Evolutionary conservation across 1,140 invertebrate species (phyloP).

Genomic region (Brevipalpus yothersi): DNA sequence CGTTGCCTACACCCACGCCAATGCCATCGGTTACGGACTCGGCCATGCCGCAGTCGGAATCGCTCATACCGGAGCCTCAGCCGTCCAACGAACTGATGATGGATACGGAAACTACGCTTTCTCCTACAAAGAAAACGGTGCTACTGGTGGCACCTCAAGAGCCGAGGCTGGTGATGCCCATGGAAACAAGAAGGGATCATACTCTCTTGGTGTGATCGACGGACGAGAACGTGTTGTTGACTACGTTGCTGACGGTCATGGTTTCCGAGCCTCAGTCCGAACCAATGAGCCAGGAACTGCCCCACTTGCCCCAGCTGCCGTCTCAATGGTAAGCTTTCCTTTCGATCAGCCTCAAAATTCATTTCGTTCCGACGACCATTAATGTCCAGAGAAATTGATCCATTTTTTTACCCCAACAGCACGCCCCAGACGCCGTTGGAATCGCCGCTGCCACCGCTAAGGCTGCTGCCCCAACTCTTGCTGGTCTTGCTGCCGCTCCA

Average conservation of each 20-base stretch:
- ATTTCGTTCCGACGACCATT: too few species aligned
- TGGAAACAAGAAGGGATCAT: slow-evolving; percentile 11
- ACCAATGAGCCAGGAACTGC: slow-evolving; percentile 8
- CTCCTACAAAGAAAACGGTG: neutral
- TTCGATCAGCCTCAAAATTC: too few species aligned
- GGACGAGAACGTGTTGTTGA: slow-evolving; percentile 5
- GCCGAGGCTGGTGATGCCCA: slow-evolving; percentile 11
- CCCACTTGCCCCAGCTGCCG: neutral
- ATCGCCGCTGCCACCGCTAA: neutral
- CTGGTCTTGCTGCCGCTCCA: too few species aligned
- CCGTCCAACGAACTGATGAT: neutral
- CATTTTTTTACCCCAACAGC: too few species aligned
- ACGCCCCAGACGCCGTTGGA: neutral
- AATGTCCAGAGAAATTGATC: too few species aligned
- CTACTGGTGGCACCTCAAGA: slow-evolving; percentile 11
- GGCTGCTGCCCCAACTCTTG: too few species aligned
- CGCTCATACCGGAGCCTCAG: neutral
- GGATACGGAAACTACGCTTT: neutral
- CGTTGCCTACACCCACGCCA: neutral
- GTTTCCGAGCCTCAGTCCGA: slow-evolving; percentile 7
- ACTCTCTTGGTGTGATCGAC: slow-evolving; percentile 2
- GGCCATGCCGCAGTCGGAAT: neutral
- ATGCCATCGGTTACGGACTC: neutral
- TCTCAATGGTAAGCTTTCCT: neutral
- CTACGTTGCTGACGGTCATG: slow-evolving; percentile 8